Percentiles rank a stretch among this genome's conserved stretches.
phyloP scores from a whole-genome alignment of 2,113 vertebrate genomes.

The Clarias gariepinus region DNA sequence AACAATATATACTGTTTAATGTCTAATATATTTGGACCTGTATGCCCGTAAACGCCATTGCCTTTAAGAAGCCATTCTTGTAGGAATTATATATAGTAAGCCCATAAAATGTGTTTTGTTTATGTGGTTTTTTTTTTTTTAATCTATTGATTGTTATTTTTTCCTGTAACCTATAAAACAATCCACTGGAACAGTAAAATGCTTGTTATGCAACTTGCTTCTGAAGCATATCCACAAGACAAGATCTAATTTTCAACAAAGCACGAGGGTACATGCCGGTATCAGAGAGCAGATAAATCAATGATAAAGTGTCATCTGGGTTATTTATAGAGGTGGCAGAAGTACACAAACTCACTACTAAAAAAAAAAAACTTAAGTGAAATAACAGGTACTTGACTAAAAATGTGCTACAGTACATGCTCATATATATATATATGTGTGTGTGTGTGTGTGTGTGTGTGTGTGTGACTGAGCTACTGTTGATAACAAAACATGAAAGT shows the following conservation, averaged over 20 bases:
- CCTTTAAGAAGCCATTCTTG: not conserved
- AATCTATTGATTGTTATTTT: not conserved
- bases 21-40: not conserved
- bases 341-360: too few species aligned
- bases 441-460: too few species aligned
- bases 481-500: too few species aligned
- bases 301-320: not conserved
- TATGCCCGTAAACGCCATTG: not conserved
- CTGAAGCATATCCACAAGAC: not conserved
- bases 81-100: not conserved
- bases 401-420: too few species aligned
- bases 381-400: too few species aligned
- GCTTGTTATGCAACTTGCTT: constrained; percentile 6
- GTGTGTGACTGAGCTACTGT: too few species aligned
- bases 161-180: constrained; percentile 5
- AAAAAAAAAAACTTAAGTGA: too few species aligned
- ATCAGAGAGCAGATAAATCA: not conserved
- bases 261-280: not conserved
- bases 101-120: not conserved
- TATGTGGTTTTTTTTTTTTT: not conserved
- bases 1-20: not conserved
- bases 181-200: constrained; percentile 1
- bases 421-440: too few species aligned
- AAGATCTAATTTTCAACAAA: not conserved
- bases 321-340: constrained; percentile 14